A percentile compares a stretch with the other conserved stretches of the same genome.
These are phyloP conservation scores for Cheilinus undulatus DNA, from an alignment of 2,113 vertebrate species.

Conservation along the genomic window DNA sequence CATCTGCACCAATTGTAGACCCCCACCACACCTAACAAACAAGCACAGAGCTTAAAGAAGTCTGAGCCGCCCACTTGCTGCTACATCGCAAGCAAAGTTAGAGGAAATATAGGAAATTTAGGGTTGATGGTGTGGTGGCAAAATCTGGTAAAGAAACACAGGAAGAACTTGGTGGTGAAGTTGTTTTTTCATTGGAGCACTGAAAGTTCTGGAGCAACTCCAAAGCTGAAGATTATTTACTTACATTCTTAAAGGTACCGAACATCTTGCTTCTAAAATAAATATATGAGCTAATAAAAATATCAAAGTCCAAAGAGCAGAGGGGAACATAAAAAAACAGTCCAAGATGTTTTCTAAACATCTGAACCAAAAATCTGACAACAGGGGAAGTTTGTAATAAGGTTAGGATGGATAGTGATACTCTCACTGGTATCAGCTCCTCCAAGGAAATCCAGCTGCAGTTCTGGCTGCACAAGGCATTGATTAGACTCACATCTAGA, in stretches of 20 bases:
- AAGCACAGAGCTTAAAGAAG: conserved; percentile 36
- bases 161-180: neutral
- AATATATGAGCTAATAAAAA: conserved; percentile 28
- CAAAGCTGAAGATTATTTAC: conserved; percentile 34
- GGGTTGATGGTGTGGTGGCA: neutral
- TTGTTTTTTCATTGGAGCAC: conserved; percentile 11
- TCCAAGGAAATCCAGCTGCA: conserved; percentile 65
- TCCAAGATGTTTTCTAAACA: conserved; percentile 42
- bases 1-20: too few relatives aligned
- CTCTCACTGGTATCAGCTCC: conserved; percentile 59
- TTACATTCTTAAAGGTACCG: neutral
- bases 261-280: conserved; percentile 4
- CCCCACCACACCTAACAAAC: conserved; percentile 16
- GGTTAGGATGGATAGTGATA: conserved; percentile 43
- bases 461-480: conserved; percentile 46
- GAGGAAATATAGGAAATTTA: neutral
- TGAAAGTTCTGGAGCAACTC: conserved; percentile 1
- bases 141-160: neutral
- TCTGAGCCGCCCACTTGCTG: neutral
- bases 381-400: conserved; percentile 34
- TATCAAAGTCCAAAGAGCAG: neutral
- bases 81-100: conserved; percentile 10
- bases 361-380: conserved; percentile 39
- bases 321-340: conserved; percentile 12
- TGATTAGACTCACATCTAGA: conserved; percentile 41